These are phyloP conservation scores for Trogon melanurus DNA, from an alignment of 2,113 vertebrate genomes.

Conservation along the genomic window DNA sequence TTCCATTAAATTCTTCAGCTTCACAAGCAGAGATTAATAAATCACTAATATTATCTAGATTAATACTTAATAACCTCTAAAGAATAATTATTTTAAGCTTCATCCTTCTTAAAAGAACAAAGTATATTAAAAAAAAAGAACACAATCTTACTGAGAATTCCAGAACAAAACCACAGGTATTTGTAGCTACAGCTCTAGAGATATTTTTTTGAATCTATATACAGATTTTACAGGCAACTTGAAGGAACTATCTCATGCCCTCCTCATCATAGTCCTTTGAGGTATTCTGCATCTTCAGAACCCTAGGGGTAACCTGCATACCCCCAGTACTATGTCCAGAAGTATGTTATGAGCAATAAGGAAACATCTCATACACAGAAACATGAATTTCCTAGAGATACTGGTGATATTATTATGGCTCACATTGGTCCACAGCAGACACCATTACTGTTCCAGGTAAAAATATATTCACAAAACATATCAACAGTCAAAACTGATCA, in stretches of 20 bases:
- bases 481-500: neutral
- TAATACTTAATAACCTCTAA: neutral
- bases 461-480: neutral
- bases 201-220: neutral
- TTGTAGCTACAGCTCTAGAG: neutral
- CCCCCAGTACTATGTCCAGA: neutral
- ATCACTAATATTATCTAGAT: neutral
- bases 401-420: neutral
- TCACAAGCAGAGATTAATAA: neutral
- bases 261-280: neutral
- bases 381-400: neutral
- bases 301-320: neutral
- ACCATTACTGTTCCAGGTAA: neutral
- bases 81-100: neutral
- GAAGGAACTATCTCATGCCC: neutral
- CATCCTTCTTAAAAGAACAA: too few species aligned
- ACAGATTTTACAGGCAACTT: neutral
- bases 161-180: neutral
- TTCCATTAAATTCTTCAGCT: neutral
- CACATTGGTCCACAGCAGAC: neutral
- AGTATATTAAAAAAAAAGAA: neutral
- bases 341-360: neutral
- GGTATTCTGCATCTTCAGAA: neutral
- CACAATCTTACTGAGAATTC: neutral
- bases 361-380: neutral